Evolutionary conservation across 1,140 invertebrate genomes (phyloP).

Genomic region (Lucilia cuprina): DNA sequence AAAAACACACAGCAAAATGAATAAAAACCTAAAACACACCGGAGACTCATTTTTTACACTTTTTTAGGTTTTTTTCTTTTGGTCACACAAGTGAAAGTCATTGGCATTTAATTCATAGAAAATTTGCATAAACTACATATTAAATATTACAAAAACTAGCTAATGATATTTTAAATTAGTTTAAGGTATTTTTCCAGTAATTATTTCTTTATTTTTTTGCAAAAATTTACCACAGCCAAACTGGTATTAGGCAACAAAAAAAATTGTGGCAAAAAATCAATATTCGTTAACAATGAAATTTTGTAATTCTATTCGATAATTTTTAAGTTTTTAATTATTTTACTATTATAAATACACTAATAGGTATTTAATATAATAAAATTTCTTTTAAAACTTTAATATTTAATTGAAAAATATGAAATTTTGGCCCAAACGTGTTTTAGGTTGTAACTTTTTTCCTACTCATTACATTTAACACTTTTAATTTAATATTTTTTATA

Average conservation of each 20-base stretch:
- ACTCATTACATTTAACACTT: neutral
- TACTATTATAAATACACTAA: too few species aligned
- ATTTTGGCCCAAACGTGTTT: neutral
- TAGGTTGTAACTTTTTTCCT: neutral
- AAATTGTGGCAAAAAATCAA: neutral
- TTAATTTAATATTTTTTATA: neutral
- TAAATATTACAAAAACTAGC: neutral
- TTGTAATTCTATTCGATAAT: neutral
- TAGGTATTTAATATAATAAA: too few species aligned
- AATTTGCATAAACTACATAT: neutral
- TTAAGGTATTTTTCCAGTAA: neutral
- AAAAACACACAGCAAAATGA: neutral
- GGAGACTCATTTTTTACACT: neutral
- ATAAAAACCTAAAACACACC: neutral
- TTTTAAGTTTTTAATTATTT: too few species aligned
- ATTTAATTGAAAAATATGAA: too few species aligned
- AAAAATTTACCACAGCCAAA: too few species aligned
- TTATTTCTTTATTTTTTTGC: too few species aligned
- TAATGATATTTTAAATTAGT: neutral
- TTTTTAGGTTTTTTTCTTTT: neutral
- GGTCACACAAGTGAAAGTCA: constrained; percentile 1
- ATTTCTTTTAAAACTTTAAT: too few species aligned
- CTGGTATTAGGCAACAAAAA: neutral
- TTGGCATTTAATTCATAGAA: neutral
- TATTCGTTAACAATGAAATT: neutral